Conservation (phyloP, 2,888 invertebrate genomes). For the Melanophora roralis region DNA sequence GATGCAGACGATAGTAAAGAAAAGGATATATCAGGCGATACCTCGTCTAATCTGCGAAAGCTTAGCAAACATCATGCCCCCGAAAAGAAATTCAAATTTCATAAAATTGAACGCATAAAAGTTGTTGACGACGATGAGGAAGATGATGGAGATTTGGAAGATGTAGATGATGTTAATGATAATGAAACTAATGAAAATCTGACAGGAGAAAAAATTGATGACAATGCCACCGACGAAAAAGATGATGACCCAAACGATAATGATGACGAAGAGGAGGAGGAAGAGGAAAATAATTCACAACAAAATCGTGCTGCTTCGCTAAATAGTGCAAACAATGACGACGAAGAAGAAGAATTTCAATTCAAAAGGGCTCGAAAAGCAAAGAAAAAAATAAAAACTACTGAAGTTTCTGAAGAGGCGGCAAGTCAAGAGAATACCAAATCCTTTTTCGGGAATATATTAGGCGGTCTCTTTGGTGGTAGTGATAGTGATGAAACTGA, state of each 20-base stretch:
- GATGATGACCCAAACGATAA: constrained; percentile 26
- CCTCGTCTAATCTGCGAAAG: constrained; percentile 47
- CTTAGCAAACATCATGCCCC: constrained; percentile 42
- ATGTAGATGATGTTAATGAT: constrained; percentile 60
- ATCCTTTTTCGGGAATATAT: constrained; percentile 62
- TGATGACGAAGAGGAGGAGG: constrained; percentile 64
- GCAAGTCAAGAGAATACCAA: constrained; percentile 63
- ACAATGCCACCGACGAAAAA: constrained; percentile 48
- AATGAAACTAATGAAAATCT: constrained; percentile 45
- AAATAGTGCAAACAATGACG: constrained; percentile 63
- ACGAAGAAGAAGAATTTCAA: constrained; percentile 65
- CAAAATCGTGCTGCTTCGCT: constrained; percentile 56
- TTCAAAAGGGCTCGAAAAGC: constrained; percentile 66
- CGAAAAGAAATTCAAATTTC: constrained; percentile 72
- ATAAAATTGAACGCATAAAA: constrained; percentile 71
- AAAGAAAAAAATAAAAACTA: constrained; percentile 41
- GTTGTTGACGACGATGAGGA: constrained; percentile 67
- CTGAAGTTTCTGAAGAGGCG: constrained; percentile 1
- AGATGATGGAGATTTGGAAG: constrained; percentile 64
- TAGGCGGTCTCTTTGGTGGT: constrained; percentile 63
- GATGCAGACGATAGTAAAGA: constrained; percentile 39
- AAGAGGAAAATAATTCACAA: constrained; percentile 59
- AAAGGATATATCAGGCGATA: constrained; percentile 44
- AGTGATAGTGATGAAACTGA: constrained; percentile 21
- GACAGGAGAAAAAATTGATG: constrained; percentile 55